Conservation (phyloP, 2,113 vertebrate species). For the Pachyramphus minor region DNA sequence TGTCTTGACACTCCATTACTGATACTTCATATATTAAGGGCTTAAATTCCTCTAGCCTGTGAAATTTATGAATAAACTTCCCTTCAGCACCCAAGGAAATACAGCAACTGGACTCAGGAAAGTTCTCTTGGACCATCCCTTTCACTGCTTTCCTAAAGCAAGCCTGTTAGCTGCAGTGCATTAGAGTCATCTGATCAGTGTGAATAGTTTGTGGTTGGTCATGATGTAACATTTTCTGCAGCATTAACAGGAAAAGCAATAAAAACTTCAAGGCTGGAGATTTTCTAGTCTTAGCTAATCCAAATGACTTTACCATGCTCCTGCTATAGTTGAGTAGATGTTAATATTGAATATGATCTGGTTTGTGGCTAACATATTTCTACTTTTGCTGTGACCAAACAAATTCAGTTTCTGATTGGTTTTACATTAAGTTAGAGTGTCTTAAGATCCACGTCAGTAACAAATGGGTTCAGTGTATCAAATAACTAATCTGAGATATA, state of each 20-base stretch:
- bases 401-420: background rate
- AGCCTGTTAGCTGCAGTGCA: background rate
- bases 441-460: background rate
- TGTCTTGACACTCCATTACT: background rate
- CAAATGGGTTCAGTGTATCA: background rate
- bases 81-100: background rate
- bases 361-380: slow-evolving; percentile 11
- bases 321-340: background rate
- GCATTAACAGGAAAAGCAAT: slow-evolving; percentile 15
- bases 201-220: background rate
- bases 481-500: background rate
- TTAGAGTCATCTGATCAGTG: background rate
- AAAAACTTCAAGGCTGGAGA: background rate
- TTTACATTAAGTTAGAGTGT: background rate
- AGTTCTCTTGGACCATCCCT: background rate
- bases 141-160: background rate
- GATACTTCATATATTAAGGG: background rate
- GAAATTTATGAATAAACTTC: background rate
- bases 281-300: slow-evolving; percentile 15
- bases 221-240: background rate
- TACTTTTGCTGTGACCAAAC: slow-evolving; percentile 16
- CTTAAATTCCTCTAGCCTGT: background rate
- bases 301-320: slow-evolving; percentile 19
- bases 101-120: background rate
- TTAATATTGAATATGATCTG: background rate